Evolutionary conservation across 2,797 vertebrate genomes (phyloP).

Genomic region (Xiphophorus birchmanni): DNA sequence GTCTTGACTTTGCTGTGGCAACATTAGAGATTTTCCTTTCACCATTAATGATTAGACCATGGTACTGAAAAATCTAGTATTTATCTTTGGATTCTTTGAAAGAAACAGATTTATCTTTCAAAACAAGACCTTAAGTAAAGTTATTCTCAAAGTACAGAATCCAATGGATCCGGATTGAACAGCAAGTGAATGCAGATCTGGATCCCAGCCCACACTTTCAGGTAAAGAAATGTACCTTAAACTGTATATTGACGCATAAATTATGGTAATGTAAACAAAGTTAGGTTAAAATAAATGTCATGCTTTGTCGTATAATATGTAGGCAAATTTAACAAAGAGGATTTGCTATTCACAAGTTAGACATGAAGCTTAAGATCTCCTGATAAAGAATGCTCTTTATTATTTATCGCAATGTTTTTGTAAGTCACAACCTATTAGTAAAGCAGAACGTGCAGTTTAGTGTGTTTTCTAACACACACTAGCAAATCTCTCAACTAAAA

Average conservation of each 20-base stretch:
- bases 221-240: background rate
- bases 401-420: background rate
- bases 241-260: background rate
- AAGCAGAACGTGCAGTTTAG: background rate
- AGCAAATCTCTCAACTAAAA: slow-evolving; percentile 14
- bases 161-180: background rate
- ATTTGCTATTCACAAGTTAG: background rate
- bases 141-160: background rate
- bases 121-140: background rate
- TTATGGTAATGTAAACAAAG: background rate
- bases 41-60: background rate
- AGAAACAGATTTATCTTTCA: background rate
- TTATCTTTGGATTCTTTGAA: background rate
- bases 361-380: background rate
- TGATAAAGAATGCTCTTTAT: background rate
- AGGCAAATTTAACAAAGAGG: background rate
- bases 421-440: background rate
- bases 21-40: background rate
- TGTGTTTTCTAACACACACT: slow-evolving; percentile 17
- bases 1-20: background rate
- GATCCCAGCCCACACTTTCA: background rate
- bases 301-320: background rate
- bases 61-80: background rate
- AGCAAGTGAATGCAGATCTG: background rate
- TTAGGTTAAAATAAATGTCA: background rate